Evolutionary conservation across 2,797 vertebrate genomes (phyloP).

Genomic region (Pangasius sanitwongsei): DNA sequence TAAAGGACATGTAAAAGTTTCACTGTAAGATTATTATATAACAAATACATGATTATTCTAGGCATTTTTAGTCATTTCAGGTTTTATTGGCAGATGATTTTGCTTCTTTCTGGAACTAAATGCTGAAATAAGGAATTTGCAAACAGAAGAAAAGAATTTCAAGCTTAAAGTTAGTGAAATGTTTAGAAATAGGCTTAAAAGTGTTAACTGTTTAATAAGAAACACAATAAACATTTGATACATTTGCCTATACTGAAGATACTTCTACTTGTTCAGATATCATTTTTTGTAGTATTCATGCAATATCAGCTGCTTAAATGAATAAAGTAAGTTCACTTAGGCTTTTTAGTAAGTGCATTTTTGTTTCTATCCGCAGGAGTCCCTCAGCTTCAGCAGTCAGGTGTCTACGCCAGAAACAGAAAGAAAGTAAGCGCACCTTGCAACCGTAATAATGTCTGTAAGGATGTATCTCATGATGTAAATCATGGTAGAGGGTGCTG

Average conservation of each 20-base stretch:
- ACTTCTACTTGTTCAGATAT: too few species aligned
- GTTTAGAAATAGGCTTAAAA: background rate
- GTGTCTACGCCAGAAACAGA: conserved; percentile 94
- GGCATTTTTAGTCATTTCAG: background rate
- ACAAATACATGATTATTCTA: background rate
- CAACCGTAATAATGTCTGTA: background rate
- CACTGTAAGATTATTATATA: background rate
- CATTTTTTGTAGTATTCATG: background rate
- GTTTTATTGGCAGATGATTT: too few species aligned
- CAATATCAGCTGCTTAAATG: background rate
- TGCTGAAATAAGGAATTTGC: background rate
- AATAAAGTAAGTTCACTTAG: background rate
- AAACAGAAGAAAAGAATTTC: background rate
- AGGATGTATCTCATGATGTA: background rate
- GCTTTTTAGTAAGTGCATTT: conserved; percentile 19
- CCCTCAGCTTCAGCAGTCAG: conserved; percentile 87
- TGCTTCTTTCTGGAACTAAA: background rate
- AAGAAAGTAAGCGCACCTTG: conserved; percentile 85
- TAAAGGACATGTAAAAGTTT: background rate
- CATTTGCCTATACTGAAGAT: background rate
- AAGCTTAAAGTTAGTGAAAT: background rate
- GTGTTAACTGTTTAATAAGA: background rate
- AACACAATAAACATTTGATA: background rate
- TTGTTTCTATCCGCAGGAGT: conserved; percentile 79
- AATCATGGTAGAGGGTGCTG: background rate